phyloP scores from a whole-genome alignment of 2,888 invertebrate genomes.

The Terebella lapidaria region DNA sequence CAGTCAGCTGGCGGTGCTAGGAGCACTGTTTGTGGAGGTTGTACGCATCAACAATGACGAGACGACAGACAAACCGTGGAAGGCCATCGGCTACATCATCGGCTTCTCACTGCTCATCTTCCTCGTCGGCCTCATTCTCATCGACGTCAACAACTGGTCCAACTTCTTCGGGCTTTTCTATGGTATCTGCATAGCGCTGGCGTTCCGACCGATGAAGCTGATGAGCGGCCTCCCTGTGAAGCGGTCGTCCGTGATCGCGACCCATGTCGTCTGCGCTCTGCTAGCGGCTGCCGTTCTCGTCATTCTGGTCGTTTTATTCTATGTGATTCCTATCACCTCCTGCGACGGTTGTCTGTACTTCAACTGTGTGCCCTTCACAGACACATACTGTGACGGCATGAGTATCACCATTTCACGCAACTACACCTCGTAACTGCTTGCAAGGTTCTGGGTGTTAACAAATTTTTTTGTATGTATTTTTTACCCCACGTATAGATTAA shows the following conservation, averaged over 20 bases:
- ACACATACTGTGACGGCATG: constrained; percentile 68
- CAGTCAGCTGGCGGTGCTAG: constrained; percentile 90
- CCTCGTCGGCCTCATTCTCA: constrained; percentile 76
- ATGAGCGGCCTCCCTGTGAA: constrained; percentile 63
- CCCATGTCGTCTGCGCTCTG: constrained; percentile 60
- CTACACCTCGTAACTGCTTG: too few species aligned
- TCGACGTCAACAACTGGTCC: constrained; percentile 93
- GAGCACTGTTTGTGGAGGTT: constrained; percentile 87
- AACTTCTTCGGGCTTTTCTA: constrained; percentile 92
- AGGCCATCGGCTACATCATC: constrained; percentile 34
- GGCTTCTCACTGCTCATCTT: constrained; percentile 37
- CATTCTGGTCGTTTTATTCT: constrained; percentile 74
- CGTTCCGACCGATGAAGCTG: constrained; percentile 87
- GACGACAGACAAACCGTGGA: constrained; percentile 27
- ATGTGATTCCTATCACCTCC: constrained; percentile 80
- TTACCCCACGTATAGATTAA: too few species aligned
- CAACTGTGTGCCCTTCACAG: constrained; percentile 82
- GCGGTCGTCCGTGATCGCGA: background rate
- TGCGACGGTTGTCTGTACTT: constrained; percentile 81
- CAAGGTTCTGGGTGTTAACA: too few species aligned
- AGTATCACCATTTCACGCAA: constrained; percentile 4
- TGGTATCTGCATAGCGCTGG: constrained; percentile 87
- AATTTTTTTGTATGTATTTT: too few species aligned
- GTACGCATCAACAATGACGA: constrained; percentile 81
- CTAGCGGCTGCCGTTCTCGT: constrained; percentile 69